Base-by-base conservation (phyloP, 2,113 vertebrate species). In the Dasypus novemcinctus region DNA sequence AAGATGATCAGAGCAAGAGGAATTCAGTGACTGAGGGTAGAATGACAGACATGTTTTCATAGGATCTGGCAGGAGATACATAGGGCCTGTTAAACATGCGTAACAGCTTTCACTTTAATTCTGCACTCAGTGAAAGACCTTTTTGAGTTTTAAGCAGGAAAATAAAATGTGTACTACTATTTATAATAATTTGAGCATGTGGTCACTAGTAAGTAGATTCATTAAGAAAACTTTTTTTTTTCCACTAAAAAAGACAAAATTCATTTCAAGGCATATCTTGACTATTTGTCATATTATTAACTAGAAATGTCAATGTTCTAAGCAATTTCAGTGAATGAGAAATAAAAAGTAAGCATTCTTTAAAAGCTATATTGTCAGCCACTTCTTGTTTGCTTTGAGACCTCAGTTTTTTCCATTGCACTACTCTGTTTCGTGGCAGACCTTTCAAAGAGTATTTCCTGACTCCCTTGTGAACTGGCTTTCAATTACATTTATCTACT, bases 41-140 rank as follows among this genome's bases (percentile, higher is more conserved):
- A 93, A 5, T 29, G 75, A 72, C 1, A 49, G 3, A 41, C 23
- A 43, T 1, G 2, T 15, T 21, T 79, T 92, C 54, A 2, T 66
- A 33, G 52, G 12, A 29, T 8, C 25, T 74, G 0, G 2, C 3
- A 86, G 41, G 25, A 90, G 15, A 11, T 14, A 46, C 4, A 2
- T 1, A 68, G 17, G 5, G 7, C 29, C 25, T 8, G 15, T 13
- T n/a, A 46, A n/a, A 66, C 25, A 80, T 46, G 14, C 21, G 3
- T 27, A 43, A 1, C 8, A 1, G 36, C 8, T 43, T 63, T 38
- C 80, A 63, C 23, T 68, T 82, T 38, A 43, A 59, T 66, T 95
- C 25, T 36, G 27, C 36, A 14, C 85, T 78, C 15, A 36, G 0
- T 10, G 13, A 8, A 25, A 52, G 63, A 7, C 0, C 0, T n/a